phyloP scores from a whole-genome alignment of 2,113 vertebrate species.

The Carettochelys insculpta region DNA sequence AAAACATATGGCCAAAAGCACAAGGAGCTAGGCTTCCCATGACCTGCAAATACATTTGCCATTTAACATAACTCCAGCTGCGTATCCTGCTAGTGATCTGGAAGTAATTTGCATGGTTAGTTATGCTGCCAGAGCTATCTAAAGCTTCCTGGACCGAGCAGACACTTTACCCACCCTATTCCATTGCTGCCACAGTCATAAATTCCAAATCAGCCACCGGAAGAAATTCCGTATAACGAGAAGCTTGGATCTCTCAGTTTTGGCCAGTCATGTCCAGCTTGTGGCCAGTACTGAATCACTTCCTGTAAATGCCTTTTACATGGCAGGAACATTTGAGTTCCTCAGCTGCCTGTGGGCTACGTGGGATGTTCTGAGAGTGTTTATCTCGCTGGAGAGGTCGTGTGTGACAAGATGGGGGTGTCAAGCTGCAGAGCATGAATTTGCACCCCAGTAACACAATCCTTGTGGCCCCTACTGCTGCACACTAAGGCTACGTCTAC shows the following conservation, averaged over 20 bases:
- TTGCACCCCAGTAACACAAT: neutral
- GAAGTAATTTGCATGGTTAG: neutral
- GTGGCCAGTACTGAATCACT: rapidly evolving
- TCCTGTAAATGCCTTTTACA: neutral
- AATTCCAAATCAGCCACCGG: neutral
- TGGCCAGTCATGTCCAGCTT: rapidly evolving
- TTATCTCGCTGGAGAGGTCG: neutral
- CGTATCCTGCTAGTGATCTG: neutral
- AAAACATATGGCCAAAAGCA: neutral
- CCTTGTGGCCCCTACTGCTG: neutral
- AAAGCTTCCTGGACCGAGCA: rapidly evolving
- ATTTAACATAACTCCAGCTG: neutral
- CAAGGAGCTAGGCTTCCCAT: neutral
- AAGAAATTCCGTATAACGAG: neutral
- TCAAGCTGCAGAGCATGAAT: neutral
- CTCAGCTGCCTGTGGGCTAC: rapidly evolving
- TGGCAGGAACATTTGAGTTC: neutral
- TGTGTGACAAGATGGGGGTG: neutral
- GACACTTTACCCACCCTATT: neutral
- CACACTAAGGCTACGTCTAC: too few species aligned
- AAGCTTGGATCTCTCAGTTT: neutral
- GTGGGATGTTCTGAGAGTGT: rapidly evolving
- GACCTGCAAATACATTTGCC: neutral
- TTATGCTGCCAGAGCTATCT: neutral
- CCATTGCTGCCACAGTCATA: neutral